These are phyloP conservation scores for Heliothis subflexa DNA, from an alignment of 1,140 invertebrate genomes.

Conservation along the genomic window DNA sequence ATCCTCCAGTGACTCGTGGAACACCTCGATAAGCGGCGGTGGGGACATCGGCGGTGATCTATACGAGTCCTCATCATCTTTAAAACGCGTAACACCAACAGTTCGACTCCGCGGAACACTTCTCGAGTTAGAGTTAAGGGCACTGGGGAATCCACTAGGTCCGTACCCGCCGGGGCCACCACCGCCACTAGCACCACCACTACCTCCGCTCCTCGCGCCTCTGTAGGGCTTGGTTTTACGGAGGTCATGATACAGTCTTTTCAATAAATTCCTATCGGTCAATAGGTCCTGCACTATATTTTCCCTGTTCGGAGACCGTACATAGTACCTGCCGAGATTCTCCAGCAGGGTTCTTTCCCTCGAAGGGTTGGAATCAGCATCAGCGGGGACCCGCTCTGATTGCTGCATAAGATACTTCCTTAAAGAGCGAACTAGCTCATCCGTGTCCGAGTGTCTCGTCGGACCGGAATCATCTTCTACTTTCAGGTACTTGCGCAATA, in stretches of 20 bases:
- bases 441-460: constrained; percentile 84
- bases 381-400: constrained; percentile 62
- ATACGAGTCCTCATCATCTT: constrained; percentile 73
- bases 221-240: constrained; percentile 90
- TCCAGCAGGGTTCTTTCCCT: constrained; percentile 88
- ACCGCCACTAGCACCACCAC: constrained; percentile 59
- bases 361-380: constrained; percentile 85
- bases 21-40: constrained; percentile 90
- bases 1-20: constrained; percentile 87
- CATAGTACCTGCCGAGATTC: constrained; percentile 89
- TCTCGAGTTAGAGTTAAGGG: constrained; percentile 74
- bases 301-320: constrained; percentile 88
- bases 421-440: constrained; percentile 89
- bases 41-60: constrained; percentile 84
- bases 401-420: constrained; percentile 87
- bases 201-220: constrained; percentile 77
- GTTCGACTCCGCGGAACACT: constrained; percentile 71
- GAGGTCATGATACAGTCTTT: constrained; percentile 91
- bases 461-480: constrained; percentile 73
- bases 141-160: constrained; percentile 60
- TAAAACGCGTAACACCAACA: constrained; percentile 68
- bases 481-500: constrained; percentile 90
- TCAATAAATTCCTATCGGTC: constrained; percentile 90
- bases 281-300: constrained; percentile 90
- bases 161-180: constrained; percentile 60